Base-by-base conservation (phyloP, 1,140 invertebrate species). In the Adoxophyes honmai region DNA sequence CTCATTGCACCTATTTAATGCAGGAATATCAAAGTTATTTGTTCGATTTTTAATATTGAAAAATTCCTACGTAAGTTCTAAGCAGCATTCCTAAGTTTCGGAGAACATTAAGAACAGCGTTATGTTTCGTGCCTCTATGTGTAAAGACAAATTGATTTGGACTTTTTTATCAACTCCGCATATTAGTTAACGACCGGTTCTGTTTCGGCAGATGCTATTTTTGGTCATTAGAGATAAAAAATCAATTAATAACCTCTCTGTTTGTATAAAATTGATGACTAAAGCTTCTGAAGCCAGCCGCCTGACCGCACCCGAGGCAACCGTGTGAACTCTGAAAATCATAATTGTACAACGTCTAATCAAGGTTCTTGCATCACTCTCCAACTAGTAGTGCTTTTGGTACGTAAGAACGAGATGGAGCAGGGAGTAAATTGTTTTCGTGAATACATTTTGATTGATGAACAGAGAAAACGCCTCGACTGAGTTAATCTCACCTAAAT, bases 181-280 rank as follows among this genome's bases (percentile, higher is more conserved):
- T 74, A 70, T 74, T 62, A 70, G 73, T 74, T 83, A 87, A 83
- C 77, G 75, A 82, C 71, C 70, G 58, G 59, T 66, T 65, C 67
- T 77, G 75, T 78, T 76, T 78, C 75, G 78, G 78, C 81, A 85
- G 81, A 85, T 85, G 81, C 79, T 82, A 68, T 74, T 82, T 82
- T 81, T 79, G 71, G 72, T 85, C 79, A 81, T 85, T 84, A 84
- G 68, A 68, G 60, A 55, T 62, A 78, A 83, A 81, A 87, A 87
- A 83, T 83, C 78, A 80, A 87, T 86, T 87, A 87, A 80, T 81
- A 80, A 77, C 81, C 73, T 64, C 72, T 67, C 79, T 86, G 84
- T 88, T 82, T 86, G 77, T 81, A 86, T 68, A 85, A 86, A 88
- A 88, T 86, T 84, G 85, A 88, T 88, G 86, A 88, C 69, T 63